phyloP scores from a whole-genome alignment of 2,113 vertebrate species.

The Anguilla japonica region DNA sequence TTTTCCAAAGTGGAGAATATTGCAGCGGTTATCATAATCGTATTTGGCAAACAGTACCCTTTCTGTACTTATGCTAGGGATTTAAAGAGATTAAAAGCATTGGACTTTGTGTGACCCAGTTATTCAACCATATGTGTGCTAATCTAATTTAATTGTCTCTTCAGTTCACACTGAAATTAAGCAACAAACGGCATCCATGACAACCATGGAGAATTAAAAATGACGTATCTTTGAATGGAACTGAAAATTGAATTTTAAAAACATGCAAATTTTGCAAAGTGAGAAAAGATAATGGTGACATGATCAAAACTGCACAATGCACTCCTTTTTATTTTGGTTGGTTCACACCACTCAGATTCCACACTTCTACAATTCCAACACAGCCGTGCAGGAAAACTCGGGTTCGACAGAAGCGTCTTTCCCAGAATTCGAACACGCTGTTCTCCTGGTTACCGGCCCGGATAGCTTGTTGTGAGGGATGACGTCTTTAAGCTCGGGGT shows the following conservation, averaged over 20 bases:
- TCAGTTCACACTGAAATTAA: background rate
- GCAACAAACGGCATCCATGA: background rate
- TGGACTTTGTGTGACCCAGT: slow-evolving; percentile 1
- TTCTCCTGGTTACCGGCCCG: background rate
- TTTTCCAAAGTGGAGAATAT: background rate
- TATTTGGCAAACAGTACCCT: slow-evolving; percentile 1
- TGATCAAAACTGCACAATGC: background rate
- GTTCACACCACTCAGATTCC: no score
- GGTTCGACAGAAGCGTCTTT: background rate
- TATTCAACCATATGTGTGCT: slow-evolving; percentile 6
- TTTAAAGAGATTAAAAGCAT: background rate
- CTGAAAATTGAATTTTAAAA: background rate
- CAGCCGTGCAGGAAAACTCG: background rate
- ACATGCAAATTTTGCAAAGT: no score
- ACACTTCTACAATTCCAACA: no score
- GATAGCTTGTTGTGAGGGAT: background rate
- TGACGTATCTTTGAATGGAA: background rate
- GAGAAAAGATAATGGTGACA: background rate
- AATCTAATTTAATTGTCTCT: slow-evolving; percentile 7
- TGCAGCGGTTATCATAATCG: background rate
- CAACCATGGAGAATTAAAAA: background rate
- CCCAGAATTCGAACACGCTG: background rate
- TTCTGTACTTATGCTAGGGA: background rate
- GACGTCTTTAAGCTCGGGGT: background rate
- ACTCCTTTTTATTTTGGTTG: no score